A percentile compares a stretch with the other conserved stretches of the same genome.
phyloP scores from a whole-genome alignment of 2,113 vertebrate species.

The Proterorhinus semilunaris region DNA sequence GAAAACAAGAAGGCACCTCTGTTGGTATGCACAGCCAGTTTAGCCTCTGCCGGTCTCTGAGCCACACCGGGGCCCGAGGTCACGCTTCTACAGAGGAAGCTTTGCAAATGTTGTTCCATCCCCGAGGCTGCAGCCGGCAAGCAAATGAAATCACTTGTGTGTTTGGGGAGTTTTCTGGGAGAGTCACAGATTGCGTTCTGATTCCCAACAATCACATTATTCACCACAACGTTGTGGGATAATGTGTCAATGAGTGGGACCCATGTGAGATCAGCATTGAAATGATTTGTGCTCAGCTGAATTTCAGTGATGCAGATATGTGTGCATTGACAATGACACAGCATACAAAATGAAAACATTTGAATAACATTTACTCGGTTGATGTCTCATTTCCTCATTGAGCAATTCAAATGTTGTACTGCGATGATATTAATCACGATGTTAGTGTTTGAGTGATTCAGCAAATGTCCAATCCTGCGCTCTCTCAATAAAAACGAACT shows the following conservation, averaged over 20 bases:
- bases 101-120: conserved; percentile 51
- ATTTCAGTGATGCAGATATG: not conserved
- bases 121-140: conserved; percentile 33
- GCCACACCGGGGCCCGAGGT: conserved; percentile 57
- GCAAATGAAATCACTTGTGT: conserved; percentile 46
- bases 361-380: too few relatives aligned
- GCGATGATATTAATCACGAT: too few relatives aligned
- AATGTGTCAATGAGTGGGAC: conserved; percentile 10
- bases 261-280: not conserved
- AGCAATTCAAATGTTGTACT: too few relatives aligned
- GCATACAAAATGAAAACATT: too few relatives aligned
- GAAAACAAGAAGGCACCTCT: conserved; percentile 44
- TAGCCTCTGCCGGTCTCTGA: conserved; percentile 33
- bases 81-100: conserved; percentile 38
- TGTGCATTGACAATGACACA: not conserved
- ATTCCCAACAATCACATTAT: conserved; percentile 34
- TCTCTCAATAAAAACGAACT: too few relatives aligned
- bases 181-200: conserved; percentile 36
- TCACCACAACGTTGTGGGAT: conserved; percentile 32
- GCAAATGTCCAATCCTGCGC: too few relatives aligned
- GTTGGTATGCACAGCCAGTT: conserved; percentile 67
- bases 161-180: conserved; percentile 34
- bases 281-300: not conserved
- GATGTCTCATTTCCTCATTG: too few relatives aligned
- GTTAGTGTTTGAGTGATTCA: too few relatives aligned